Base-by-base conservation (phyloP, 1,140 invertebrate genomes). In the Sarcophaga bullata region DNA sequence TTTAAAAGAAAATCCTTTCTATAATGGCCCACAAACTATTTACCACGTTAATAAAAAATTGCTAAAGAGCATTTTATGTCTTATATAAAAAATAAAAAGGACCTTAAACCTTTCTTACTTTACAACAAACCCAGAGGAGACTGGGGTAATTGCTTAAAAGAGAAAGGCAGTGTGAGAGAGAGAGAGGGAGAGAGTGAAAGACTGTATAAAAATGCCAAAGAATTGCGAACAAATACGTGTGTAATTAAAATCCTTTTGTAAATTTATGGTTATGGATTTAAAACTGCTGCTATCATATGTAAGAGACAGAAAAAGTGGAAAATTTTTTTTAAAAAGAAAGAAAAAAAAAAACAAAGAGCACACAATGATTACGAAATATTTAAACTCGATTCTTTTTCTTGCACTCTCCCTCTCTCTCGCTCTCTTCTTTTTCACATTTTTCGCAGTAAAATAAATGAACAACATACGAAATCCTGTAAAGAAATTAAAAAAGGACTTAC, bases 161-260 rank as follows among this genome's bases (percentile, higher is more conserved):
- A 37, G 25, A 37, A 37, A 37, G 54, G 54, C 11, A 15, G 7
- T 58, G 15, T 17, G 73, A 76, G 48, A 76, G 8, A 73, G 73
- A 49, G 25, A 19, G 25, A 37, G 25, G 4, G 25, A 37, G 25
- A 37, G 25, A 37, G 25, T n/a, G n/a, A 11, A 25, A 52, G 19
- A 58, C 73, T n/a, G 54, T 25, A 52, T 54, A 81, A 68, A 68
- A 81, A 81, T 73, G 68, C 13, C 25, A 75, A 83, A 73, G n/a
- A 58, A n/a, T 58, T 58, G 13, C 6, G 7, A 58, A 50, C 68
- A 52, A 83, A 76, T 83, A 81, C 82, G 72, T 81, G 82, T 83
- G 82, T 83, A 83, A 83, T 83, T 83, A 83, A 83, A 83, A 83
- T 83, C 82, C 80, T 83, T 80, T 80, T 81, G 82, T 76, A 83